Evolutionary conservation across 2,888 invertebrate genomes (phyloP), one percentile per base, ranked within the genome.

Genomic region (Catotricha subobsoleta): DNA sequence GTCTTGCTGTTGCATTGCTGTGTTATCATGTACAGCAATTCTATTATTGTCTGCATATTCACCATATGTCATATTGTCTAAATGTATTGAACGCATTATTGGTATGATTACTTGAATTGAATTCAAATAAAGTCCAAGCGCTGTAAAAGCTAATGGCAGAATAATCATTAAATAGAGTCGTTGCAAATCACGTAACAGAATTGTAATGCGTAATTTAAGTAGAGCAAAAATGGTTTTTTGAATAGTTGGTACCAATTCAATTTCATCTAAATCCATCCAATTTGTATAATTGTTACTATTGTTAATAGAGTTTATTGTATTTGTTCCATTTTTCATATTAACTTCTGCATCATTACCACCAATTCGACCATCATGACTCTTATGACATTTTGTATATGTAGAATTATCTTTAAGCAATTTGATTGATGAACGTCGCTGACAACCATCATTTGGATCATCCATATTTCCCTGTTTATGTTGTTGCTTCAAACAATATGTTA

Each of bases 131-230:
- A 80, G 68, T 8, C 79, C 79, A 13, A 77, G 57, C 0, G 75
- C 76, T 42, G 79, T 76, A 44, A 79, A 69, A 34, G 70, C 69
- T 3, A 80, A 66, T 1, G 81, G 81, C 55, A 80, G 66, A 39
- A 80, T 65, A 46, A 82, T 72, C 67, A 80, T 76, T 50, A 80
- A 76, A 51, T 80, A 79, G 2, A 82, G 61, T 52, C 80, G 73
- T 58, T 79, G 78, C 1, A 76, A 68, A 51, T 76, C 80, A 21
- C 80, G 64, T 46, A 77, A 66, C 62, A 81, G 68, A 44, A 79
- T 62, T 33, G 78, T 63, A 1, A 71, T 65, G 42, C 82, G 61
- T 47, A 82, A 63, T 55, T 72, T 69, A 36, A 80, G 65, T 50
- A 82, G 67, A 1, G 80, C 79, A 43, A 71, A 68, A 44, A 80